Percentiles rank a stretch among this genome's conserved stretches.
These are phyloP conservation scores for Maccullochella peelii DNA, from an alignment of 2,113 vertebrate genomes.

Conservation along the genomic window DNA sequence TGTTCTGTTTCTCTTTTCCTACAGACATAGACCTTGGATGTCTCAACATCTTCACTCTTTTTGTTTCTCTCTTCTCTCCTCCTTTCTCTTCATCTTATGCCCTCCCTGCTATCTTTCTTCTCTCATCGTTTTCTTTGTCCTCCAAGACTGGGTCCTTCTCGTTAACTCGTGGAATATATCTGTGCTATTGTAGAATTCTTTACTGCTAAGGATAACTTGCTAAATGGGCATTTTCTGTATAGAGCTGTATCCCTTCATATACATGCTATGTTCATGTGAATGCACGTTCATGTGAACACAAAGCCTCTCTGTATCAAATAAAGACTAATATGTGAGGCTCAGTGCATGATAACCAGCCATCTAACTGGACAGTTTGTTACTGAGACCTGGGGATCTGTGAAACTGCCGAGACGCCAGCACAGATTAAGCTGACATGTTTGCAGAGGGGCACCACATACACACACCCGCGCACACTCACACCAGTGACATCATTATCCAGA, in stretches of 20 bases:
- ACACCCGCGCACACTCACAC: slow-evolving; percentile 22
- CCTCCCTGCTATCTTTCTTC: not conserved
- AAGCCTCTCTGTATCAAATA: slow-evolving; percentile 36
- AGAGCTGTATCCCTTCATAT: not conserved
- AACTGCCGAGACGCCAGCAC: slow-evolving; percentile 56
- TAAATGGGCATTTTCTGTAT: not conserved
- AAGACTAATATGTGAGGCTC: slow-evolving; percentile 26
- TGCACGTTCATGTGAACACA: slow-evolving; percentile 18
- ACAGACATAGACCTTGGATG: not conserved
- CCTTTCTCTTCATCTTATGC: not conserved
- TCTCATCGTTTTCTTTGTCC: not conserved
- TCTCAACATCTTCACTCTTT: not conserved
- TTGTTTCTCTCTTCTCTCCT: not conserved
- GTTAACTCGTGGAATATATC: not conserved
- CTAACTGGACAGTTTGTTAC: slow-evolving; percentile 44
- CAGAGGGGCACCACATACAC: slow-evolving; percentile 52
- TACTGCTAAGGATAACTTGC: not conserved
- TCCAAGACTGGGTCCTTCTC: not conserved
- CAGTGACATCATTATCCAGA: slow-evolving; percentile 54
- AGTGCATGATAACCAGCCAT: slow-evolving; percentile 38
- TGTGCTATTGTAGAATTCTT: not conserved
- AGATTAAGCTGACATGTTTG: slow-evolving; percentile 70
- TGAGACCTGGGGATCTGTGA: slow-evolving; percentile 60
- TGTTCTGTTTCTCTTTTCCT: not conserved
- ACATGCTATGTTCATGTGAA: not conserved